Evolutionary conservation across 2,797 vertebrate genomes (phyloP).

Genomic region (Eulemur coronatus): DNA sequence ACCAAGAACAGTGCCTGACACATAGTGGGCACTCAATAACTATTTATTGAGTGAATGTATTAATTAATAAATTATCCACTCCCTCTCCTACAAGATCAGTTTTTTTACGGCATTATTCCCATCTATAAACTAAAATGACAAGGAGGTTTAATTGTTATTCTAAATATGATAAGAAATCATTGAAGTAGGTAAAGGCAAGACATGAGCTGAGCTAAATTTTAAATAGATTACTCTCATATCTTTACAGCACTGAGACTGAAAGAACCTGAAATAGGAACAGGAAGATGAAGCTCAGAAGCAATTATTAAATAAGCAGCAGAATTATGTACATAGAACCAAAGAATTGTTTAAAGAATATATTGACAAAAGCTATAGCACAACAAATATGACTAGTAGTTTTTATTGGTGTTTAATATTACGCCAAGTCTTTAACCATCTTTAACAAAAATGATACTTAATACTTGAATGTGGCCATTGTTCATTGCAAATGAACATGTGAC

Average conservation of each 20-base stretch:
- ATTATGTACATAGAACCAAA: neutral
- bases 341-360: neutral
- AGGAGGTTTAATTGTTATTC: neutral
- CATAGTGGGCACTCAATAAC: neutral
- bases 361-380: neutral
- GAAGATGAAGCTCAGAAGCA: neutral
- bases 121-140: neutral
- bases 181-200: neutral
- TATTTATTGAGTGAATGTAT: neutral
- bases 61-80: neutral
- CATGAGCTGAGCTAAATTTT: neutral
- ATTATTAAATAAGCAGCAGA: neutral
- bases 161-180: slow-evolving; percentile 56
- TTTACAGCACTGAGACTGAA: neutral
- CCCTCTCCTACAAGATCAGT: neutral
- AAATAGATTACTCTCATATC: neutral
- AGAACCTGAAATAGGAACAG: neutral
- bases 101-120: neutral
- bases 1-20: neutral
- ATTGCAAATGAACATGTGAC: neutral
- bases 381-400: neutral
- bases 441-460: slow-evolving; percentile 46
- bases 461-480: slow-evolving; percentile 2
- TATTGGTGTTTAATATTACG: neutral
- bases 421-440: slow-evolving; percentile 40